Evolutionary conservation across 2,888 invertebrate species (phyloP).

Genomic region (Bimastos eiseni): DNA sequence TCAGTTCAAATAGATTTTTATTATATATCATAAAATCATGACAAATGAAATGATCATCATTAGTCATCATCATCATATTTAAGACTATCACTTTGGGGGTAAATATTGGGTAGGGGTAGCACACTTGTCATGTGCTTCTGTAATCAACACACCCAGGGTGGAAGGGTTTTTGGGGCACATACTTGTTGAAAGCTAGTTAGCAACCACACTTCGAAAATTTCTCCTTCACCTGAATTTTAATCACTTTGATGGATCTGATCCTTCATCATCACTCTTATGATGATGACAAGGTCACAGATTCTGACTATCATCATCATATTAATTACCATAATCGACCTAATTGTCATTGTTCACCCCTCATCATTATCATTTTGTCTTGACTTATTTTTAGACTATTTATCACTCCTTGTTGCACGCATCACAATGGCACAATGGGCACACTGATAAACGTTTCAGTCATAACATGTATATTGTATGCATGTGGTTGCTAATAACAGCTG

Average conservation of each 20-base stretch:
- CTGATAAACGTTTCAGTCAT: too few relatives aligned
- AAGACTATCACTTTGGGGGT: neutral
- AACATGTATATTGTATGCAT: too few relatives aligned
- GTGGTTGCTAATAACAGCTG: too few relatives aligned
- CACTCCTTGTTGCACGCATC: too few relatives aligned
- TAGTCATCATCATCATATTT: neutral
- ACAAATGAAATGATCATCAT: neutral
- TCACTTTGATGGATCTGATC: neutral
- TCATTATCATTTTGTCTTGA: neutral
- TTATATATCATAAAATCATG: neutral
- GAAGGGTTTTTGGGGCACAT: neutral
- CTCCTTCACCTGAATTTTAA: neutral
- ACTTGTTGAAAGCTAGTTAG: neutral
- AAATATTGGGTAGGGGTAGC: neutral
- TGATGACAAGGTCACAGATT: neutral
- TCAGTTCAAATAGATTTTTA: conserved; percentile 52
- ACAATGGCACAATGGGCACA: too few relatives aligned
- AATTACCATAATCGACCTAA: neutral
- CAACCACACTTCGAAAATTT: neutral
- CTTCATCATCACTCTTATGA: neutral
- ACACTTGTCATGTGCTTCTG: neutral
- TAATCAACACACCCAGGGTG: neutral
- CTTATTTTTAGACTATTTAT: neutral
- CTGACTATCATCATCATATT: neutral
- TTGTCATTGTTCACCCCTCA: neutral